These are phyloP conservation scores for Mesocricetus auratus DNA, from an alignment of 2,113 vertebrate genomes.

Conservation along the genomic window DNA sequence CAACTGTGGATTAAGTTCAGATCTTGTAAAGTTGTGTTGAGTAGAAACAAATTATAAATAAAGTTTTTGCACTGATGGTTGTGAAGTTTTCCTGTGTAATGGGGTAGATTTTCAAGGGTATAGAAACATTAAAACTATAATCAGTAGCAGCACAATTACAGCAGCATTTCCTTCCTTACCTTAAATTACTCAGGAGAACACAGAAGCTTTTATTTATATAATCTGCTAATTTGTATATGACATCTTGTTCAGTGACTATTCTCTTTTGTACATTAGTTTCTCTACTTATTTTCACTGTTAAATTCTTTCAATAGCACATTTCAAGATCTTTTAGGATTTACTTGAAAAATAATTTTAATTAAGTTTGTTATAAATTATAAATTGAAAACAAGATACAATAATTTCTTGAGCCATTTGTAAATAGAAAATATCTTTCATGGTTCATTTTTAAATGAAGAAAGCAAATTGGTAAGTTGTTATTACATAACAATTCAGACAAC, in stretches of 20 bases:
- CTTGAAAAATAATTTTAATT: constrained; percentile 25
- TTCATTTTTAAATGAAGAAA: constrained; percentile 53
- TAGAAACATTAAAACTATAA: constrained; percentile 25
- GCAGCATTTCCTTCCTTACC: neutral
- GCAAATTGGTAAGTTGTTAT: constrained; percentile 34
- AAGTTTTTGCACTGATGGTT: constrained; percentile 84
- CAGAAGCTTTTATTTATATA: neutral
- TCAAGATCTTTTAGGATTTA: constrained; percentile 50
- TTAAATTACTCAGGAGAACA: constrained; percentile 15
- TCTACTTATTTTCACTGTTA: constrained; percentile 29
- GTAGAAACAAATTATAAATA: constrained; percentile 70
- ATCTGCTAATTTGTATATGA: neutral
- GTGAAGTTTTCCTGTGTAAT: constrained; percentile 77
- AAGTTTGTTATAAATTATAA: constrained; percentile 38
- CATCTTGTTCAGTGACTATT: constrained; percentile 34
- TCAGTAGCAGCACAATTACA: neutral
- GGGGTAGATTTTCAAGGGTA: constrained; percentile 48
- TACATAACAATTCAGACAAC: constrained; percentile 1
- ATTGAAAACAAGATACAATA: constrained; percentile 51
- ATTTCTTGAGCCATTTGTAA: constrained; percentile 64
- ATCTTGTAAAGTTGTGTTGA: constrained; percentile 70
- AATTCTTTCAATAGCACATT: constrained; percentile 50
- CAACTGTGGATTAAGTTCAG: constrained; percentile 83
- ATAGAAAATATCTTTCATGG: constrained; percentile 49
- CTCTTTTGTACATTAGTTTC: constrained; percentile 43